Conservation (phyloP, 2,888 invertebrate species). For the Arge pagana region DNA sequence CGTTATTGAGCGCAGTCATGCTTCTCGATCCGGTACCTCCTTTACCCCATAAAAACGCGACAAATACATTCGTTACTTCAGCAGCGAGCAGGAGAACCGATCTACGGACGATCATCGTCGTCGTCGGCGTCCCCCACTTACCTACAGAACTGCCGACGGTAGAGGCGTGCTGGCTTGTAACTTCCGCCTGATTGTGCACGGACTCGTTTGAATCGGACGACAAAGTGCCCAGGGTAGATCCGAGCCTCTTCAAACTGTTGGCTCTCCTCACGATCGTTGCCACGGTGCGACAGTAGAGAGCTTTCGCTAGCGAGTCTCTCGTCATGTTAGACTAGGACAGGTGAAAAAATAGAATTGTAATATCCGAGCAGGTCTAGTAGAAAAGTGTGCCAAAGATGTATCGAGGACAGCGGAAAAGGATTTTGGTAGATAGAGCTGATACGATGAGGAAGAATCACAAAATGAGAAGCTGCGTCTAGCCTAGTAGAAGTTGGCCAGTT, state of each 20-base stretch:
- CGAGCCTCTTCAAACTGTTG: constrained; percentile 86
- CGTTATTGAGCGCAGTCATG: constrained; percentile 90
- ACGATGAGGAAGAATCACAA: too few species aligned
- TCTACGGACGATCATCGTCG: background rate
- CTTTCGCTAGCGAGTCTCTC: constrained; percentile 88
- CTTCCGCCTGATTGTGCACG: constrained; percentile 84
- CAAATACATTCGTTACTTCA: background rate
- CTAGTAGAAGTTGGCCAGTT: too few species aligned
- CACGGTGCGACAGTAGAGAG: constrained; percentile 91
- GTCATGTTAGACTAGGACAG: constrained; percentile 78
- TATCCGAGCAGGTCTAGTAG: background rate
- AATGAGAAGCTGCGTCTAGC: too few species aligned
- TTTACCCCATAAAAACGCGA: too few species aligned
- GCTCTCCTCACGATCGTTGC: constrained; percentile 92
- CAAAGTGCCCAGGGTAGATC: constrained; percentile 79
- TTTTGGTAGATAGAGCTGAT: too few species aligned
- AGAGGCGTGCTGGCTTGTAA: constrained; percentile 83
- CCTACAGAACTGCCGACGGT: constrained; percentile 68
- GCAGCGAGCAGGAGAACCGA: background rate
- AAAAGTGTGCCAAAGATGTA: background rate
- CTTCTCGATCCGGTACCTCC: constrained; percentile 79
- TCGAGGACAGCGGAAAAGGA: background rate
- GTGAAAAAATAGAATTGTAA: background rate
- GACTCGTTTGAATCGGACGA: constrained; percentile 93
- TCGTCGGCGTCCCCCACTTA: constrained; percentile 28